Percentiles rank a stretch among this genome's conserved stretches.
Evolutionary conservation across 1,140 invertebrate genomes (phyloP).

Genomic region (Dendrolimus punctatus): DNA sequence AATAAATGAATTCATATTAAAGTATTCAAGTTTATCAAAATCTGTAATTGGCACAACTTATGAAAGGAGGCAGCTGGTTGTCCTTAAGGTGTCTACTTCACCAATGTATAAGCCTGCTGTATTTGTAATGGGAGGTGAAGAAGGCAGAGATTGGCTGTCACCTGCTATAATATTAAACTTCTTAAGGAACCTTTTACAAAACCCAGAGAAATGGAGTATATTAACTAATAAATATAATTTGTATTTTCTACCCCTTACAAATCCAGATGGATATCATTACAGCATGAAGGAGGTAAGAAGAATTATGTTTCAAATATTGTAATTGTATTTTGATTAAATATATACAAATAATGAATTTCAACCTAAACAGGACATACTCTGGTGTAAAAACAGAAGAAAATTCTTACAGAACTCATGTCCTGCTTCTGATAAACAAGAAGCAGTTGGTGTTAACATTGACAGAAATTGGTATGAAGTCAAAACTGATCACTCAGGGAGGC

Average conservation of each 20-base stretch:
- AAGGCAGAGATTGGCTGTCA: constrained; percentile 51
- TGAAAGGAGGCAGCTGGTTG: constrained; percentile 43
- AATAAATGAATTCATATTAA: neutral
- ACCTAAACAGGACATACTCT: constrained; percentile 31
- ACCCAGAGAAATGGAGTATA: constrained; percentile 11
- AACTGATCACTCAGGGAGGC: neutral
- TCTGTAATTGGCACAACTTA: constrained; percentile 40
- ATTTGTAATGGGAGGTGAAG: constrained; percentile 49
- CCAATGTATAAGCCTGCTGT: constrained; percentile 29
- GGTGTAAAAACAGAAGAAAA: constrained; percentile 47
- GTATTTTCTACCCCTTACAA: constrained; percentile 46
- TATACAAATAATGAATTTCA: no score
- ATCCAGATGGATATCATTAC: constrained; percentile 55
- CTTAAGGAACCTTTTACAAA: constrained; percentile 25
- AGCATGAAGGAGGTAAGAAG: constrained; percentile 26
- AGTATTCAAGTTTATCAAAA: constrained; percentile 24
- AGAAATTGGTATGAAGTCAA: constrained; percentile 45
- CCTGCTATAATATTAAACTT: constrained; percentile 40
- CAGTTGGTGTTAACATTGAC: constrained; percentile 43
- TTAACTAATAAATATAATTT: constrained; percentile 36
- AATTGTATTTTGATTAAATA: no score
- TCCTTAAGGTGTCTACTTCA: constrained; percentile 32
- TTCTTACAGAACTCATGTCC: constrained; percentile 30
- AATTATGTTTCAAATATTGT: neutral
- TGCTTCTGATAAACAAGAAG: constrained; percentile 12